Conservation (phyloP, 2,113 vertebrate species). For the Promerops cafer region DNA sequence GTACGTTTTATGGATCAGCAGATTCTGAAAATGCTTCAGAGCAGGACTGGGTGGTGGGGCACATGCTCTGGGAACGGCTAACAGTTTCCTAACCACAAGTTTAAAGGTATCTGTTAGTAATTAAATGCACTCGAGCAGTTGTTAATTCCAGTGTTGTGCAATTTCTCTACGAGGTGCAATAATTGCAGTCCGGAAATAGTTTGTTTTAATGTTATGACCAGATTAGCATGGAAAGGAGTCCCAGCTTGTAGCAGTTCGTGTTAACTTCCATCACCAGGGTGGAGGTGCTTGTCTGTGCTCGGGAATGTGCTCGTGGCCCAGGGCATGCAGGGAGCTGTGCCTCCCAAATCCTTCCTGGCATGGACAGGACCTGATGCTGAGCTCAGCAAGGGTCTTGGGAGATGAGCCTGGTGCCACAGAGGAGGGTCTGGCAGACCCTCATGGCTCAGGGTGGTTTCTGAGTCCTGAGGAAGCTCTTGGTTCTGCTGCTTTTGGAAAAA, state of each 20-base stretch:
- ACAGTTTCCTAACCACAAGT: slow-evolving; percentile 46
- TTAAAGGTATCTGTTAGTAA: slow-evolving; percentile 68
- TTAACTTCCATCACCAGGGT: background rate
- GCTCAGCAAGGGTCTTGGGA: background rate
- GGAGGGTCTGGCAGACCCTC: background rate
- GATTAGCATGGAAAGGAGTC: slow-evolving; percentile 1
- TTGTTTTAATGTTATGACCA: slow-evolving; percentile 30
- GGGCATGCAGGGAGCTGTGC: background rate
- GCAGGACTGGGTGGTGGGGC: background rate
- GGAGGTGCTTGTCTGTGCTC: rapidly evolving
- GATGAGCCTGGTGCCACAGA: rapidly evolving
- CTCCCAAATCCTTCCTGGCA: background rate
- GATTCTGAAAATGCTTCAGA: slow-evolving; percentile 58
- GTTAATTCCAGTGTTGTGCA: slow-evolving; percentile 38
- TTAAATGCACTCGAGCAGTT: slow-evolving; percentile 44
- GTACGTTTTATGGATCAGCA: slow-evolving; percentile 67
- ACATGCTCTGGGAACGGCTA: slow-evolving; percentile 38
- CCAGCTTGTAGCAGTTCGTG: background rate
- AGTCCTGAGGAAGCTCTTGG: background rate
- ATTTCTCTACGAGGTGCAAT: slow-evolving; percentile 44
- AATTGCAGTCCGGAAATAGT: slow-evolving; percentile 50
- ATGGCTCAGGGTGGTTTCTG: background rate
- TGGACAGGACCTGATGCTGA: rapidly evolving
- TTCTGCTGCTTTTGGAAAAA: background rate
- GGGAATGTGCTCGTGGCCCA: background rate